A percentile compares a stretch with the other conserved stretches of the same genome.
These are phyloP conservation scores for Sylvia atricapilla DNA, from an alignment of 2,113 vertebrate species.

Conservation along the genomic window DNA sequence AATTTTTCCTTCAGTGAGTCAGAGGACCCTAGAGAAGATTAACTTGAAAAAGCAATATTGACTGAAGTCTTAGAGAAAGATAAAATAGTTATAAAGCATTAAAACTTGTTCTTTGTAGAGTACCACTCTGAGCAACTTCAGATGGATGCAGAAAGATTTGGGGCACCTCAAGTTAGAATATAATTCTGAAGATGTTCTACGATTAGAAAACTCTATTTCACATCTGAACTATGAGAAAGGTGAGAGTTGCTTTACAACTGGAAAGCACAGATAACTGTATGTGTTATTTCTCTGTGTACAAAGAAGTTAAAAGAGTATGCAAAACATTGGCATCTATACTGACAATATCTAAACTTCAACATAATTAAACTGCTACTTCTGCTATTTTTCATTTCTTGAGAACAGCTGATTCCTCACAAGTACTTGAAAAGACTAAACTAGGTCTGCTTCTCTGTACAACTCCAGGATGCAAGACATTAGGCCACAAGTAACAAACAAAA, in stretches of 20 bases:
- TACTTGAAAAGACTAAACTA: neutral
- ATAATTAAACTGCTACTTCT: neutral
- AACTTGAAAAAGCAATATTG: neutral
- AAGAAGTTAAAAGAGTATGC: neutral
- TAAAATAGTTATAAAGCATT: neutral
- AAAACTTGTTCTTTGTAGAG: neutral
- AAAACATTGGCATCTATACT: neutral
- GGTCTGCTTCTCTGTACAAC: neutral
- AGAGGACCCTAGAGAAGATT: neutral
- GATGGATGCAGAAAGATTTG: neutral
- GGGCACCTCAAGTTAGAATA: neutral
- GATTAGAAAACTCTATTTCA: neutral
- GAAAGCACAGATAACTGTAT: neutral
- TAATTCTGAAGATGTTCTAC: neutral
- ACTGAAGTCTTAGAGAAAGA: neutral
- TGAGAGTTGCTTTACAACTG: neutral
- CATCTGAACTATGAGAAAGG: neutral
- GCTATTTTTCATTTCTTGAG: neutral
- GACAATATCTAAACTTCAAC: neutral
- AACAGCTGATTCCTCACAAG: neutral
- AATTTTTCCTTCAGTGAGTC: neutral
- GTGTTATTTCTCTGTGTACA: neutral
- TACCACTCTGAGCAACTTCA: neutral
- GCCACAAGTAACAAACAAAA: neutral
- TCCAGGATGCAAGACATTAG: neutral